Percentiles rank a stretch among this genome's conserved stretches.
Evolutionary conservation across 1,140 invertebrate genomes (phyloP).

Genomic region (Gonatopus flavifemur): DNA sequence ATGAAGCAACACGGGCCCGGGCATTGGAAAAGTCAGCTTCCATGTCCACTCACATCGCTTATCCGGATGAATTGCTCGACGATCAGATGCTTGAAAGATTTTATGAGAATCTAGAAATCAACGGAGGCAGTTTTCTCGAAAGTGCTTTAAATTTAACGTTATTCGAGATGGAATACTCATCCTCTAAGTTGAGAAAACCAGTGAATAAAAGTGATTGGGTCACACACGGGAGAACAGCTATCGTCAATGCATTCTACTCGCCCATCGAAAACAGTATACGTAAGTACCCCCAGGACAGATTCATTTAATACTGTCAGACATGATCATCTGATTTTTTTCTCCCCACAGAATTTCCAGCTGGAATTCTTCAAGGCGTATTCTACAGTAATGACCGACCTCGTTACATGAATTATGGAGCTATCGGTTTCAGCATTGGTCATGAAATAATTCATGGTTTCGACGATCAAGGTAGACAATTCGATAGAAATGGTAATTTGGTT

Average conservation of each 20-base stretch:
- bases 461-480: conserved; percentile 87
- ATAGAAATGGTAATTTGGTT: conserved; percentile 77
- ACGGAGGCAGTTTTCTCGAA: conserved; percentile 68
- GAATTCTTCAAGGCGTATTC: conserved; percentile 87
- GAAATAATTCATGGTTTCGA: conserved; percentile 95
- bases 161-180: conserved; percentile 76
- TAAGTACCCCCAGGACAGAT: conserved; percentile 63
- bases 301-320: too few species aligned
- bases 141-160: conserved; percentile 75
- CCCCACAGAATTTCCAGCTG: conserved; percentile 65
- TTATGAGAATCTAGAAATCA: conserved; percentile 74
- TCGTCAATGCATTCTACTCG: conserved; percentile 84
- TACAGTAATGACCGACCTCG: conserved; percentile 80
- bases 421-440: conserved; percentile 91
- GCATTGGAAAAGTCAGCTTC: conserved; percentile 73
- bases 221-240: conserved; percentile 72
- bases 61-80: conserved; percentile 79
- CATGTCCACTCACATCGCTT: conserved; percentile 80
- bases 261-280: conserved; percentile 83
- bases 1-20: conserved; percentile 70
- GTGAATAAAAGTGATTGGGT: conserved; percentile 86
- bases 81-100: conserved; percentile 74
- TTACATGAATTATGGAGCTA: conserved; percentile 91
- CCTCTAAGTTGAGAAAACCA: conserved; percentile 72
- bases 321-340: too few species aligned